These are phyloP conservation scores for Potamarius usumacintae DNA, from an alignment of 2,113 vertebrate species.

Conservation along the genomic window DNA sequence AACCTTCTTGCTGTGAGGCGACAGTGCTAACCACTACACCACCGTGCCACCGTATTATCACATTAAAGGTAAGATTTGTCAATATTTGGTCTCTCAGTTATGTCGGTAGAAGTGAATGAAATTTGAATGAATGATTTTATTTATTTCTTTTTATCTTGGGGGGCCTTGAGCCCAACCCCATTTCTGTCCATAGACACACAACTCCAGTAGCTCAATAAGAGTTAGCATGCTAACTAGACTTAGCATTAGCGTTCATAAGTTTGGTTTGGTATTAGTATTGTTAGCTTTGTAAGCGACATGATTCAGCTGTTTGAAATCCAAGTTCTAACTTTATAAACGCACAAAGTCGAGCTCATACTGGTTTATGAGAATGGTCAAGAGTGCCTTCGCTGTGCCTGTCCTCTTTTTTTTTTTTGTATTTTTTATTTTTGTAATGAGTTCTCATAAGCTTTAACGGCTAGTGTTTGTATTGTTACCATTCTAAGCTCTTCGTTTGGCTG, in stretches of 20 bases:
- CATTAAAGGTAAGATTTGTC: not conserved
- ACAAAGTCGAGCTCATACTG: too few species aligned
- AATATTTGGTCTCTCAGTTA: not conserved
- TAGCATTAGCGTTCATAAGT: not conserved
- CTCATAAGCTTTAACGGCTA: not conserved
- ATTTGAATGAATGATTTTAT: not conserved
- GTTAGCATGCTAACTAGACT: too few species aligned
- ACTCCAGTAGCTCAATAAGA: too few species aligned
- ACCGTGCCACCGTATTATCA: too few species aligned
- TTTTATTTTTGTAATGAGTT: not conserved
- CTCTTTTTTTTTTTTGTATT: too few species aligned
- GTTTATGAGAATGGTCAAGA: not conserved
- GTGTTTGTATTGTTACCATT: not conserved
- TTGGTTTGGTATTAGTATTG: not conserved
- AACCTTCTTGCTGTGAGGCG: too few species aligned
- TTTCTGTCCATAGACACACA: too few species aligned
- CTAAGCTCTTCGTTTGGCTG: not conserved
- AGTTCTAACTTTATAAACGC: not conserved
- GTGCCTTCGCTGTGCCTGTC: not conserved
- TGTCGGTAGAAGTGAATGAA: not conserved
- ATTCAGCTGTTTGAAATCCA: not conserved
- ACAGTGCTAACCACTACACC: too few species aligned
- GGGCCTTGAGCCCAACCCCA: too few species aligned
- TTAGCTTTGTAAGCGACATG: not conserved
- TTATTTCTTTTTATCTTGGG: too few species aligned